phyloP scores from a whole-genome alignment of 1,140 invertebrate genomes.

The Drusus annulatus region DNA sequence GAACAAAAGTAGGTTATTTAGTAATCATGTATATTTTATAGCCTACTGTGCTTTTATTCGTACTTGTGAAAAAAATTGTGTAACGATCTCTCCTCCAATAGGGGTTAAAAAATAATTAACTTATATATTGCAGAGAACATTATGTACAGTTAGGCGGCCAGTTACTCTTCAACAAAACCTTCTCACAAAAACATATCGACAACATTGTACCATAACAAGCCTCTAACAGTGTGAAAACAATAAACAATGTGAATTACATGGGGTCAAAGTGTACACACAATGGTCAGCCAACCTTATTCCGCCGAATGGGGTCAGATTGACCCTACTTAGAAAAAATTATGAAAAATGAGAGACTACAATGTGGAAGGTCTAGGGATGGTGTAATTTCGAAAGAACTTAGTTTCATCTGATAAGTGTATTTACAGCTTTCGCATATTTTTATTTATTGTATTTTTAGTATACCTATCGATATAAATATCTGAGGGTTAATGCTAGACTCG shows the following conservation, averaged over 20 bases:
- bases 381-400: too few species aligned
- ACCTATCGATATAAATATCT: too few species aligned
- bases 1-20: too few species aligned
- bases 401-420: too few species aligned
- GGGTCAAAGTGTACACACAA: constrained; percentile 11
- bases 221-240: not conserved
- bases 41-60: too few species aligned
- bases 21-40: too few species aligned
- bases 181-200: not conserved
- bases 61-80: too few species aligned
- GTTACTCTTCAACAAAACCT: too few species aligned
- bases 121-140: not conserved
- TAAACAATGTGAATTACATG: not conserved
- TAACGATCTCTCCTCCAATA: not conserved
- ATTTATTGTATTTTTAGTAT: too few species aligned
- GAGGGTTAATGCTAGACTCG: too few species aligned
- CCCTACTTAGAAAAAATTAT: not conserved
- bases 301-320: not conserved
- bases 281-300: not conserved
- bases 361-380: too few species aligned
- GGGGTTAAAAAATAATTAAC: not conserved
- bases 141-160: not conserved
- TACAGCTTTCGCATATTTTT: too few species aligned
- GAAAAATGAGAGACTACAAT: not conserved
- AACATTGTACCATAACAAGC: not conserved